Base-by-base conservation (phyloP, 1,140 invertebrate species). In the Spodoptera litura region DNA sequence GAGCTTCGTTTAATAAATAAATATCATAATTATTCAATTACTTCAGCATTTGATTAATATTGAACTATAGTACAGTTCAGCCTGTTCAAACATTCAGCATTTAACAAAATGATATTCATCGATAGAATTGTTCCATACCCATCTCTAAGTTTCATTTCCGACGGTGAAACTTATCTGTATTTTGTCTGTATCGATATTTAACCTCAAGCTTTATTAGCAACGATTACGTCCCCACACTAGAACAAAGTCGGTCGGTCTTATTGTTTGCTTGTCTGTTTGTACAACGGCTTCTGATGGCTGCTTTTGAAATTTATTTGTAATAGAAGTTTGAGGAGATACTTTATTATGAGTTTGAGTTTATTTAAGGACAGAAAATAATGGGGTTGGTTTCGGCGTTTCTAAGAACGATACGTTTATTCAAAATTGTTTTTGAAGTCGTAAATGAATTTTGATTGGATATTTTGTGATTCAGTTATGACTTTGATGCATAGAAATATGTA, bases 101-200 rank as follows among this genome's bases (percentile, higher is more conserved):
- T 15, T 5, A 53, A 31, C 27, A 70, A 70, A 55, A 11, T 31
- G 20, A 20, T 20, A 20, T 20, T 20, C 20, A 53, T 73, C 38
- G 70, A 59, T 25, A 73, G 27, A 31, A n/a, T 35, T 4, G 20
- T 11, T 8, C n/a, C 3, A 1, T n/a, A 10, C 38, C 38, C 76
- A 61, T 78, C 66, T 44, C 66, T 78, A 78, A 15, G 20, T 11
- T 10, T 61, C 13, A 10, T 12, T 35, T 56, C 15, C 53, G 25
- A n/a, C 59, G 20, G 27, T 55, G 70, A 79, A 73, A 79, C 61
- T 52, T 73, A 66, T 51, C 68, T 25, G 31, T 12, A 31, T 61
- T 78, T 78, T 74, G 61, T 74, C 66, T 79, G 70, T 72, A 66
- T 64, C 68, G 70, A 64, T 79, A 73, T 73, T 73, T 73, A 79